Evolutionary conservation across 2,888 invertebrate species (phyloP).

Genomic region (Crossocerus cetratus): DNA sequence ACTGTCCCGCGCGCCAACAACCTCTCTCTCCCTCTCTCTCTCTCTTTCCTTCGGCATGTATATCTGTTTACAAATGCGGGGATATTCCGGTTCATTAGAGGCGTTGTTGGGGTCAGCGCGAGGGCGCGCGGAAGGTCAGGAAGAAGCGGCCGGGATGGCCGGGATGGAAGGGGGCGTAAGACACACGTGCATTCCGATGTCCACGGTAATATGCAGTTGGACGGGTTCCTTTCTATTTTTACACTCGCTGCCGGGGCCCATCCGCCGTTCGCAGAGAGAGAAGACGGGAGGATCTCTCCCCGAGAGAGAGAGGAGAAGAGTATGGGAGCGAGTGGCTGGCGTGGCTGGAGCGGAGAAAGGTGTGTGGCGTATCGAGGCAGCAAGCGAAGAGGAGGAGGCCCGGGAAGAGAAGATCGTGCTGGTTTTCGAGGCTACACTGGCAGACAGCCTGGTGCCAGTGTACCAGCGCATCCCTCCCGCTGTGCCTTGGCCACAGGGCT

Average conservation of each 20-base stretch:
- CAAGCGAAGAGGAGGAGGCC: slow-evolving; percentile 43
- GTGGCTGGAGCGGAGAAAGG: background rate
- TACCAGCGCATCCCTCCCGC: slow-evolving; percentile 61
- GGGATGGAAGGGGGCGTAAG: slow-evolving; percentile 38
- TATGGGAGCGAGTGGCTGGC: background rate
- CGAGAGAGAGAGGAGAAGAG: too few species aligned
- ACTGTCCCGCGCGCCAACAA: too few species aligned
- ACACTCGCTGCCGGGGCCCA: slow-evolving; percentile 53
- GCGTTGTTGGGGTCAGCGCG: background rate
- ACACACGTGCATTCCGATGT: slow-evolving; percentile 67
- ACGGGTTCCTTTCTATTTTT: slow-evolving; percentile 72
- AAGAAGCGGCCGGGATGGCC: background rate
- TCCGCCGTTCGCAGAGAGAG: too few species aligned
- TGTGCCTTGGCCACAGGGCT: slow-evolving; percentile 58
- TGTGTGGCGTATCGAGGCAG: slow-evolving; percentile 17
- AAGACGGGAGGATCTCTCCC: slow-evolving; percentile 31
- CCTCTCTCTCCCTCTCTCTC: background rate
- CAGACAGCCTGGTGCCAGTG: slow-evolving; percentile 73
- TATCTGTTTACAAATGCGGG: too few species aligned
- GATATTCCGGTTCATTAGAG: too few species aligned
- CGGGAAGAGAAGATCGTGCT: slow-evolving; percentile 30
- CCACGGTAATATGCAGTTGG: slow-evolving; percentile 68
- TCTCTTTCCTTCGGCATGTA: too few species aligned
- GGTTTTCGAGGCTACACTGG: slow-evolving; percentile 55
- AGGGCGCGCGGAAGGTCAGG: slow-evolving; percentile 8